Base-by-base conservation (phyloP, 1,140 invertebrate species). In the Anagrus nilaparvatae region DNA sequence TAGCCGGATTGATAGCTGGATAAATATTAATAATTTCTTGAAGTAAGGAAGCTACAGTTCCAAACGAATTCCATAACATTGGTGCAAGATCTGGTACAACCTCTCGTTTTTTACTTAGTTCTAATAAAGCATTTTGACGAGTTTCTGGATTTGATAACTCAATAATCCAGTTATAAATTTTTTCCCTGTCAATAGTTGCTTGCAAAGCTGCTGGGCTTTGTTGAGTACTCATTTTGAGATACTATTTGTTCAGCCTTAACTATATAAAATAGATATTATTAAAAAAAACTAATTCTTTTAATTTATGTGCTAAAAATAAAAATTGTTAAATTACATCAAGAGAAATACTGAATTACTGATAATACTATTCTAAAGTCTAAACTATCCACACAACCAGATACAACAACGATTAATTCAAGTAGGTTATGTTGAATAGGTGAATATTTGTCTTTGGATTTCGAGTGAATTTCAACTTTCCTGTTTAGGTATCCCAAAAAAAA, bases 41-140 rank as follows among this genome's bases (percentile, higher is more conserved):
- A 2, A 99, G 72, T 2, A 99, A 69, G 28, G 93, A 93, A 23
- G 93, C 88, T 13, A 93, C 93, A 12, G 94, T 97, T 2, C 97
- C 97, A 71, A 98, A 99, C 31, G 93, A 96, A 65, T 98, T 84
- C 96, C 96, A 99, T 41, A 99, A 63, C 87, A 98, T 92, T 0
- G 94, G 89, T 1, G 95, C 94, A 41, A 99, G 68, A 60, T 99
- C 96, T 16, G 88, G 86, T 5, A 98, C 90, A 24, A 87, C 84
- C 73, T 99, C 97, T 13, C 97, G 78, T 59, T 98, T 97, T 63
- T 98, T 97, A 60, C 96, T 98, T 4, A 99, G 65, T 69, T 99
- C 95, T 18, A 95, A 69, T 4, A 99, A 70, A 21, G 96, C 94
- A 72, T 91, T 93, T 72, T 99, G 95, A 25, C 94, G 72, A 1